These are phyloP conservation scores for Oscheius sp. DNA, from an alignment of 2,888 invertebrate species.

Conservation along the genomic window DNA sequence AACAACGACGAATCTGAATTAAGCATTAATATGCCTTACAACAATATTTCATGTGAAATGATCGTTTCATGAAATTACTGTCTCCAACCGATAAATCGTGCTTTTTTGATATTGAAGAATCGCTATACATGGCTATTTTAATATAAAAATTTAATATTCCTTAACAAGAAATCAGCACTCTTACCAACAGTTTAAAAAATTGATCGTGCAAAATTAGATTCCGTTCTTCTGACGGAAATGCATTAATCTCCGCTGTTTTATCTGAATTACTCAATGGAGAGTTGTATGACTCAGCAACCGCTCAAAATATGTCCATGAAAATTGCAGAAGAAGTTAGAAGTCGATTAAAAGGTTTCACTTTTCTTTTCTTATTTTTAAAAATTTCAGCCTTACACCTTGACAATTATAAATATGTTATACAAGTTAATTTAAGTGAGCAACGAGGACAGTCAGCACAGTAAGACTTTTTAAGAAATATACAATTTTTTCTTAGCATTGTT, in stretches of 20 bases:
- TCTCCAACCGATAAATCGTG: no score
- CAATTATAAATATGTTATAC: slow-evolving; percentile 30
- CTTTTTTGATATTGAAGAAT: no score
- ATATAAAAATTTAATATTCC: no score
- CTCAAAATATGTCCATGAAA: neutral
- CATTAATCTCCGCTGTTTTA: slow-evolving; percentile 12
- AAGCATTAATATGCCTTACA: no score
- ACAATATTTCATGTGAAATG: no score
- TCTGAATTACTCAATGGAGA: slow-evolving; percentile 17
- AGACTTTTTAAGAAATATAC: slow-evolving; percentile 5
- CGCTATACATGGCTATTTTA: no score
- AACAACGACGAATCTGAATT: no score
- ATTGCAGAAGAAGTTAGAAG: slow-evolving; percentile 25
- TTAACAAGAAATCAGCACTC: neutral
- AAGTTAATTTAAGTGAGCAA: slow-evolving; percentile 28
- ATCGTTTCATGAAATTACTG: no score
- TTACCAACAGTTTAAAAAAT: slow-evolving; percentile 33
- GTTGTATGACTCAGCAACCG: slow-evolving; percentile 7
- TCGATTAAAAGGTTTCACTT: slow-evolving; percentile 5
- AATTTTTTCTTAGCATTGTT: slow-evolving; percentile 13
- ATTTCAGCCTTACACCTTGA: slow-evolving; percentile 22
- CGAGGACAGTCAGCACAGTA: slow-evolving; percentile 31
- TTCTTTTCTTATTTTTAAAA: slow-evolving; percentile 11
- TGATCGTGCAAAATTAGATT: no score
- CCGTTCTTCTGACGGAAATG: slow-evolving; percentile 25